A percentile compares a stretch with the other conserved stretches of the same genome.
These are phyloP conservation scores for Aeoliscus strigatus DNA, from an alignment of 2,797 vertebrate genomes.

Conservation along the genomic window DNA sequence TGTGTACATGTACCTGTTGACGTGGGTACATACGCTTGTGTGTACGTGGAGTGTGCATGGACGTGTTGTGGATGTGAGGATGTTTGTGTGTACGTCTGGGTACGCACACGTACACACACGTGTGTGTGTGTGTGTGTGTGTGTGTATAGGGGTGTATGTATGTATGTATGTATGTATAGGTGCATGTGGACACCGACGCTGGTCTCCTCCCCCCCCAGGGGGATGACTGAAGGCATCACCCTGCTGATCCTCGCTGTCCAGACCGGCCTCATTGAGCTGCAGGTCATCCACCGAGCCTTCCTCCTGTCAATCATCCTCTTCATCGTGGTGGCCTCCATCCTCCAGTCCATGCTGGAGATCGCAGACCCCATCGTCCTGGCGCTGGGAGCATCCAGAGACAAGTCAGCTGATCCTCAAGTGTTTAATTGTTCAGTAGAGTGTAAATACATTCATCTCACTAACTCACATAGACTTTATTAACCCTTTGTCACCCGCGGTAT, in stretches of 20 bases:
- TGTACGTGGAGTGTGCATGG: not conserved
- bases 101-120: not conserved
- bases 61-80: not conserved
- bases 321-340: slow-evolving; percentile 95
- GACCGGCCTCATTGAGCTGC: slow-evolving; percentile 95
- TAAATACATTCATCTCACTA: not conserved
- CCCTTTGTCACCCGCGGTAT: no score
- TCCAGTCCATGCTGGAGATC: slow-evolving; percentile 98
- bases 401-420: slow-evolving; percentile 68
- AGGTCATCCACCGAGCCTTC: slow-evolving; percentile 96
- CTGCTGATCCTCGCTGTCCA: slow-evolving; percentile 94
- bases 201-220: slow-evolving; percentile 64
- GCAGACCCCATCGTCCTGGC: slow-evolving; percentile 96
- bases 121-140: slow-evolving; percentile 1
- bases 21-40: no score
- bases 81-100: not conserved
- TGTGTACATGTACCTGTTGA: not conserved
- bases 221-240: slow-evolving; percentile 98
- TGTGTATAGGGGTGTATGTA: not conserved
- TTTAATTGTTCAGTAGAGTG: not conserved
- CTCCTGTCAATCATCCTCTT: slow-evolving; percentile 98
- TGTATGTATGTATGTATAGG: no score
- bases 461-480: no score
- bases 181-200: no score
- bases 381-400: slow-evolving; percentile 94